Evolutionary conservation across 2,113 vertebrate genomes (phyloP).

Genomic region (Machaerirhynchus nigripectus): DNA sequence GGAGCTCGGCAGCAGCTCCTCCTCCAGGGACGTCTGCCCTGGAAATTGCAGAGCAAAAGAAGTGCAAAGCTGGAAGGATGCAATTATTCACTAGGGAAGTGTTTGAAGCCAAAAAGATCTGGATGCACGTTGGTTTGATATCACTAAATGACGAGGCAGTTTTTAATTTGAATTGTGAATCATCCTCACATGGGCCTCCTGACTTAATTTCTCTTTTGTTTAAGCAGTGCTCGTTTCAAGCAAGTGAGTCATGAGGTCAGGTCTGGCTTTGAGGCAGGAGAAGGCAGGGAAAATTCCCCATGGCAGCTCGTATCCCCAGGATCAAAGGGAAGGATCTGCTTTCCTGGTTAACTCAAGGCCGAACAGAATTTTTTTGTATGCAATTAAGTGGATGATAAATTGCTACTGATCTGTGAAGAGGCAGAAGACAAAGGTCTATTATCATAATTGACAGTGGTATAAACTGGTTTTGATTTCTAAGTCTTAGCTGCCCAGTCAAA

Average conservation of each 20-base stretch:
- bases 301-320: background rate
- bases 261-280: background rate
- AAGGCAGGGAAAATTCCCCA: background rate
- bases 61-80: background rate
- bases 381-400: slow-evolving; percentile 29
- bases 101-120: background rate
- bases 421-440: background rate
- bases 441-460: background rate
- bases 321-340: background rate
- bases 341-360: background rate
- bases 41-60: background rate
- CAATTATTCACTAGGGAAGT: background rate
- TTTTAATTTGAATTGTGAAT: background rate
- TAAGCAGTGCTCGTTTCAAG: background rate
- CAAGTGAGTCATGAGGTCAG: background rate
- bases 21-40: background rate
- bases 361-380: background rate
- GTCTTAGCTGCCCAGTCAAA: background rate
- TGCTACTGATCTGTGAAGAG: background rate
- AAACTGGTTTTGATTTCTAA: background rate
- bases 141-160: background rate
- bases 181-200: background rate
- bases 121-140: background rate
- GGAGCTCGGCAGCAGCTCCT: background rate
- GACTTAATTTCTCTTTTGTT: background rate